These are phyloP conservation scores for Pontoporia blainvillei DNA, from an alignment of 2,113 vertebrate genomes.

Conservation along the genomic window DNA sequence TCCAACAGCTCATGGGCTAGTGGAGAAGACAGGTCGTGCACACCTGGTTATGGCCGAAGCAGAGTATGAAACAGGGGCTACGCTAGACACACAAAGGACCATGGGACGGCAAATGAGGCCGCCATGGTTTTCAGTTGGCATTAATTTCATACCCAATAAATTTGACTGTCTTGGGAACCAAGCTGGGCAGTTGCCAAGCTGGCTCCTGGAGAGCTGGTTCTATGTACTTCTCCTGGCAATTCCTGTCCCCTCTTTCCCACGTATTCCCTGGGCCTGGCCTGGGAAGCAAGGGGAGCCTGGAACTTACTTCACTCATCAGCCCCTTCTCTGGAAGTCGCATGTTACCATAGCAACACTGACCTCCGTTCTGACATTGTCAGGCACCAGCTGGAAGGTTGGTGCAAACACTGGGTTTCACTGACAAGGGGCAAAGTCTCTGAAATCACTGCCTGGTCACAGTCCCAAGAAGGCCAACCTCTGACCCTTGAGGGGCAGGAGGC, in stretches of 20 bases:
- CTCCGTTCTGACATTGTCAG: not conserved
- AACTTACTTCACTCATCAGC: not conserved
- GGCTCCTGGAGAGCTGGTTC: not conserved
- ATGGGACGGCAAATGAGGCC: fast-evolving
- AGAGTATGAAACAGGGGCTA: not conserved
- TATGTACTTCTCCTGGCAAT: not conserved
- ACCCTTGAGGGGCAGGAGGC: not conserved
- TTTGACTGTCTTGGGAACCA: not conserved
- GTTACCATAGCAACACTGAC: not conserved
- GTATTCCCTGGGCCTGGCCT: not conserved
- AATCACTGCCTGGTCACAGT: not conserved
- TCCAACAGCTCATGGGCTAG: not conserved
- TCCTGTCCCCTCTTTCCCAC: not conserved
- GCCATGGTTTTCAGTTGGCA: not conserved
- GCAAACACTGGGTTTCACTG: not conserved
- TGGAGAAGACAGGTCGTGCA: not conserved
- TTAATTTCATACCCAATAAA: not conserved
- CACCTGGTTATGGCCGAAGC: not conserved
- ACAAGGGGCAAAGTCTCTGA: not conserved
- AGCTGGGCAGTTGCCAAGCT: not conserved
- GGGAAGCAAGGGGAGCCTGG: not conserved
- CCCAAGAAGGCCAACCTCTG: not conserved
- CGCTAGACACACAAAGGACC: not conserved
- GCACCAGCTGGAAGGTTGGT: not conserved
- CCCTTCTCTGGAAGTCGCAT: not conserved